These are phyloP conservation scores for Drosophila chauvacae DNA, from an alignment of 1,140 invertebrate genomes.

Conservation along the genomic window DNA sequence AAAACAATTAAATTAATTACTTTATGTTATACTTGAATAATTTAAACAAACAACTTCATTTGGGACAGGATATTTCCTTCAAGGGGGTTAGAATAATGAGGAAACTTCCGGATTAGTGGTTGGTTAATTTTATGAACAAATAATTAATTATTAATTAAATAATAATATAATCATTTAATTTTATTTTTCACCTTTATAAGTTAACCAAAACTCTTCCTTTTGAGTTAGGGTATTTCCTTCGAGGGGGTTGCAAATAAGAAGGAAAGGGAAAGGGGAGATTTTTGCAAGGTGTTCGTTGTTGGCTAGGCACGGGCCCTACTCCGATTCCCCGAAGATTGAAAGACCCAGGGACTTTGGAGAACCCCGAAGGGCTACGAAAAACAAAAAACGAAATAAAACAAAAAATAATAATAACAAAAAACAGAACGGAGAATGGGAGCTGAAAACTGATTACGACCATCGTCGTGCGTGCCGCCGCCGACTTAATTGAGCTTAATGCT, in stretches of 20 bases:
- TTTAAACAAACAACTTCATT: too few species aligned
- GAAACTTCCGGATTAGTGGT: too few species aligned
- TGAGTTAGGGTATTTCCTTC: not conserved
- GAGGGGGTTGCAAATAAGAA: not conserved
- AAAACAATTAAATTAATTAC: too few species aligned
- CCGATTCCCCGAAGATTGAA: constrained; percentile 20
- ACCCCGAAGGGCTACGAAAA: not conserved
- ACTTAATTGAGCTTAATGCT: constrained; percentile 59
- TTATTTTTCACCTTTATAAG: not conserved
- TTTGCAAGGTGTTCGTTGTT: constrained; percentile 62
- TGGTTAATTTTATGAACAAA: not conserved
- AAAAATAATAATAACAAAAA: not conserved
- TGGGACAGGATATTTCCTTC: too few species aligned
- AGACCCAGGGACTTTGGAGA: constrained; percentile 5
- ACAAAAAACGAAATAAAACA: too few species aligned
- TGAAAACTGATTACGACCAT: constrained; percentile 41
- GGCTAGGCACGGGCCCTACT: constrained; percentile 49
- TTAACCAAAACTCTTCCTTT: not conserved
- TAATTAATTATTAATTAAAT: not conserved
- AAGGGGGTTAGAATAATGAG: too few species aligned
- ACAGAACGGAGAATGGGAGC: not conserved
- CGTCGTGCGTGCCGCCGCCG: constrained; percentile 32
- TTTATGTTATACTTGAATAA: too few species aligned
- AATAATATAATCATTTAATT: not conserved
- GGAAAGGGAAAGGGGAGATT: not conserved